phyloP scores from a whole-genome alignment of 1,140 invertebrate genomes.

The Ostrea denselamellosa region DNA sequence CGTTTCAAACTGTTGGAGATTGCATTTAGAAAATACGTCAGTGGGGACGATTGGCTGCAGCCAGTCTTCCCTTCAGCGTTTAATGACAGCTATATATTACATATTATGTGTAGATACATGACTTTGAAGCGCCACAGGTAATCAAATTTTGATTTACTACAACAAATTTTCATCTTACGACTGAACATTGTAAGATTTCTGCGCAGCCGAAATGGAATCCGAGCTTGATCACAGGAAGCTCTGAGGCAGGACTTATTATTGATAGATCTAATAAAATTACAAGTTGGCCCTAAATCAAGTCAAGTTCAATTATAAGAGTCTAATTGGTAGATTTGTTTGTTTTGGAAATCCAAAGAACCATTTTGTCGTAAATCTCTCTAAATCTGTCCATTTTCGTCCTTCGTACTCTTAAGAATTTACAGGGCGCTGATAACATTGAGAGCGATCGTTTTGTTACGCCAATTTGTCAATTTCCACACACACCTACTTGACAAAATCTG shows the following conservation, averaged over 20 bases:
- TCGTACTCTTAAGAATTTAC: conserved; percentile 7
- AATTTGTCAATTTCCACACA: conserved; percentile 31
- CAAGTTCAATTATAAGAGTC: neutral
- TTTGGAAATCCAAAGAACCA: conserved; percentile 18
- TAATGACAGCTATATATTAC: too few species aligned
- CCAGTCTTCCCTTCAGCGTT: too few species aligned
- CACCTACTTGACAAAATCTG: conserved; percentile 16
- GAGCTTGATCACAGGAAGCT: neutral
- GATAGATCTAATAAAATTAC: neutral
- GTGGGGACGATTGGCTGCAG: too few species aligned
- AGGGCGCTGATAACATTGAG: conserved; percentile 22
- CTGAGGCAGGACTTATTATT: neutral
- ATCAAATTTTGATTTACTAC: neutral
- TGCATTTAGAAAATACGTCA: too few species aligned
- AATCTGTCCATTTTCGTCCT: neutral
- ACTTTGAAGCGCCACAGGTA: neutral
- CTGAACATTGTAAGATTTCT: neutral
- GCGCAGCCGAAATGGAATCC: neutral
- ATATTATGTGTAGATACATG: too few species aligned
- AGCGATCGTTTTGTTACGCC: neutral
- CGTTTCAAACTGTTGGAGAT: too few species aligned
- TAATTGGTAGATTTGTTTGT: conserved; percentile 14
- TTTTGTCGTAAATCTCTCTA: conserved; percentile 25
- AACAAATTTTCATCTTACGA: neutral
- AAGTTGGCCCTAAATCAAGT: conserved; percentile 29